Percentiles rank a stretch among this genome's conserved stretches.
Evolutionary conservation across 2,797 vertebrate species (phyloP).

Genomic region (Gymnocypris eckloni): DNA sequence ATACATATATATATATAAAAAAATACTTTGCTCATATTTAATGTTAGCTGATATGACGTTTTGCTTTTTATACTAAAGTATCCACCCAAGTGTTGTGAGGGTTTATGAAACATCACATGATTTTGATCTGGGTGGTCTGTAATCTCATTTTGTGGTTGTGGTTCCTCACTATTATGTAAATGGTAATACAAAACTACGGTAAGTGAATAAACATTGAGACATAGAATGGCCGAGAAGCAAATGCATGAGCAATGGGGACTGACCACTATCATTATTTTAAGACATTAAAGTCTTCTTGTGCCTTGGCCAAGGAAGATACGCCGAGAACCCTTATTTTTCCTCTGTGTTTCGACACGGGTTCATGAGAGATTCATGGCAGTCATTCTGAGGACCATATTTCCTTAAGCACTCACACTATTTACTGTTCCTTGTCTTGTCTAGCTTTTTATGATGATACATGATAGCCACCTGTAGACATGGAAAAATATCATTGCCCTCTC

Average conservation of each 20-base stretch:
- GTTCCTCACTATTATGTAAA: slow-evolving; percentile 11
- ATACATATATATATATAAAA: too few species aligned
- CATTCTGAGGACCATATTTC: slow-evolving; percentile 35
- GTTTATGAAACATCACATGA: slow-evolving; percentile 5
- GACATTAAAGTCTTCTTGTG: not conserved
- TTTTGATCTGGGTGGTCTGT: slow-evolving; percentile 17
- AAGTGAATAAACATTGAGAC: slow-evolving; percentile 20
- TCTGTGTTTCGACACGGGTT: slow-evolving; percentile 27
- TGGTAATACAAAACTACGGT: not conserved
- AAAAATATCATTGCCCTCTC: slow-evolving; percentile 14
- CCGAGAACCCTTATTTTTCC: slow-evolving; percentile 27
- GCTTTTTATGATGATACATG: slow-evolving; percentile 7
- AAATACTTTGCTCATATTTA: not conserved
- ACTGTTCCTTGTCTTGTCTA: slow-evolving; percentile 14
- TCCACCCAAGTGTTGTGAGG: not conserved
- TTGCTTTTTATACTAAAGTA: not conserved
- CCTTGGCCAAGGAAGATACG: slow-evolving; percentile 25
- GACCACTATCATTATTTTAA: slow-evolving; percentile 21
- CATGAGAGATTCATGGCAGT: slow-evolving; percentile 33
- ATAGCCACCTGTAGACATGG: slow-evolving; percentile 35
- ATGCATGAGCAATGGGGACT: slow-evolving; percentile 10
- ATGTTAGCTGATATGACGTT: not conserved
- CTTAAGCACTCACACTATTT: slow-evolving; percentile 31
- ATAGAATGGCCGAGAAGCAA: slow-evolving; percentile 15
- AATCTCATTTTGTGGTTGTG: not conserved